These are phyloP conservation scores for Bedellia somnulentella DNA, from an alignment of 2,888 invertebrate genomes.

Conservation along the genomic window DNA sequence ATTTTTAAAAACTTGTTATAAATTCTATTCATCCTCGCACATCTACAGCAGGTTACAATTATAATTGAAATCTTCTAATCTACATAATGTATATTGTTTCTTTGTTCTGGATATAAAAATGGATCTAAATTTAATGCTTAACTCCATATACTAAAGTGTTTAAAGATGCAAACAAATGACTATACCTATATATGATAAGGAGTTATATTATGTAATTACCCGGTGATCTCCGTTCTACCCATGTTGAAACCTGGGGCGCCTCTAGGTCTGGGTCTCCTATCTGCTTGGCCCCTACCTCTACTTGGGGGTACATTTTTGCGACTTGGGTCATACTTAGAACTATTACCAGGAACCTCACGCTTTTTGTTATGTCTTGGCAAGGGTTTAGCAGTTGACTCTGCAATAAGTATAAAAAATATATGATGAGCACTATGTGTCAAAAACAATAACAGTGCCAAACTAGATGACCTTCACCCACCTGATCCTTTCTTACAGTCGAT, in stretches of 20 bases:
- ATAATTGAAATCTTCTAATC: no score
- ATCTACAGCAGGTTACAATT: no score
- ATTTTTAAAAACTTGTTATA: no score
- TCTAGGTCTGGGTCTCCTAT: conserved; percentile 72
- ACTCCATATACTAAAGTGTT: no score
- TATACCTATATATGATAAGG: not conserved
- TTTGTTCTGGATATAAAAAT: no score
- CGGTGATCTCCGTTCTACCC: conserved; percentile 73
- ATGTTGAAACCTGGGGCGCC: conserved; percentile 42
- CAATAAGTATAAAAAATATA: conserved; percentile 10
- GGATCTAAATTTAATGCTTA: no score
- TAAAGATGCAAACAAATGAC: no score
- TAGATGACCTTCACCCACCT: conserved; percentile 1
- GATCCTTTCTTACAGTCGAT: conserved; percentile 72
- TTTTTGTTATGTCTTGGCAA: conserved; percentile 67
- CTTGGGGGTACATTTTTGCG: conserved; percentile 67
- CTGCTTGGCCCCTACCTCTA: conserved; percentile 68
- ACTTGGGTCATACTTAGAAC: conserved; percentile 66
- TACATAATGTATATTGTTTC: no score
- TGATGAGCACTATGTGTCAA: no score
- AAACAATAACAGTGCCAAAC: conserved; percentile 2
- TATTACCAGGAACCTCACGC: conserved; percentile 62
- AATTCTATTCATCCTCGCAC: no score
- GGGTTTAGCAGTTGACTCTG: conserved; percentile 57
- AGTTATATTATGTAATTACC: conserved; percentile 27